These are phyloP conservation scores for Stenodema calcarata DNA, from an alignment of 2,888 invertebrate genomes.

Conservation along the genomic window DNA sequence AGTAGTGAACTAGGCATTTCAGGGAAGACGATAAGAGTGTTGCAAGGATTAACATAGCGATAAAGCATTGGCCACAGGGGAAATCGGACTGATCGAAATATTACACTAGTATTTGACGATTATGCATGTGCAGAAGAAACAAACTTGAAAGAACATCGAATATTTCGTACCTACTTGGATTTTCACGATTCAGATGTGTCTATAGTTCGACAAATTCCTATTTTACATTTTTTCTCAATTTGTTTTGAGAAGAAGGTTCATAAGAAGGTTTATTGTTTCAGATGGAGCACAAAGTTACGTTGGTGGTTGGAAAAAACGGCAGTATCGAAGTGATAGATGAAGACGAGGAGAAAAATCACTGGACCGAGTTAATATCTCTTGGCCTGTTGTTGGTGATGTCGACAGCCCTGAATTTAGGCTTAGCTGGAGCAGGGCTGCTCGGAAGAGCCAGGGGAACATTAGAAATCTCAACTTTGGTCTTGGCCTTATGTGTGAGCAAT, in stretches of 20 bases:
- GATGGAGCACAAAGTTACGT: slow-evolving; percentile 29
- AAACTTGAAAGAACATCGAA: too few species aligned
- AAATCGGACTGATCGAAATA: too few species aligned
- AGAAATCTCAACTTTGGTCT: not conserved
- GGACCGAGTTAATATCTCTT: not conserved
- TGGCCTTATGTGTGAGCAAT: not conserved
- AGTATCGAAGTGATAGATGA: not conserved
- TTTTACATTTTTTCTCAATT: not conserved
- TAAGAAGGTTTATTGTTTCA: not conserved
- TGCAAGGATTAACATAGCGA: too few species aligned
- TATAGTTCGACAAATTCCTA: not conserved
- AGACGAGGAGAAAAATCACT: not conserved
- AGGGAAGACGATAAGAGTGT: too few species aligned
- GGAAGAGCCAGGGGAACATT: not conserved
- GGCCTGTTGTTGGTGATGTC: not conserved
- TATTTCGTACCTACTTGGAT: too few species aligned
- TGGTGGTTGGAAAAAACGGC: slow-evolving; percentile 28
- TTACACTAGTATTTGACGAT: too few species aligned
- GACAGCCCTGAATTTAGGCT: not conserved
- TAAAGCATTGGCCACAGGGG: too few species aligned
- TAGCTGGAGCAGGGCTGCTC: not conserved
- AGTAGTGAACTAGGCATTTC: too few species aligned
- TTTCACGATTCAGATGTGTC: too few species aligned
- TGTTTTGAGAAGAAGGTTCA: not conserved
- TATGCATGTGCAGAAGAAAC: too few species aligned